Evolutionary conservation across 2,888 invertebrate genomes (phyloP).

Genomic region (Thereva unica): DNA sequence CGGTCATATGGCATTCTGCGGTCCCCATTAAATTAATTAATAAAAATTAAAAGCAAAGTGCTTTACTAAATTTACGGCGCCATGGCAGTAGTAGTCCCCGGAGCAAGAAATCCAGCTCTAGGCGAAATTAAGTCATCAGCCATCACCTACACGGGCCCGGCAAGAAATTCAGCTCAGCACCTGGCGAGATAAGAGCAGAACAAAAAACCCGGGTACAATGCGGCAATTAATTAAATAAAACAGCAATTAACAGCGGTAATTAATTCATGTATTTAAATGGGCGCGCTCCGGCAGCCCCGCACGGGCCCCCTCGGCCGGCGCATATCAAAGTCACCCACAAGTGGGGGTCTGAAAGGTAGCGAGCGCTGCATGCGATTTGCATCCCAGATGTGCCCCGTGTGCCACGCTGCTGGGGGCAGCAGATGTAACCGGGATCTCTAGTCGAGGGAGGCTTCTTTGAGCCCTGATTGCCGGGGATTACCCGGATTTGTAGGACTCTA

Average conservation of each 20-base stretch:
- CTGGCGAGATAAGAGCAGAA: conserved; percentile 11
- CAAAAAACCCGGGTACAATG: conserved; percentile 24
- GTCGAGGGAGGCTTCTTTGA: conserved; percentile 14
- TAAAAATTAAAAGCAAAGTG: no score
- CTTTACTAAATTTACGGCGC: no score
- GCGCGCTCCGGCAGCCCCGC: conserved; percentile 4
- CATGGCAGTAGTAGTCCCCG: no score
- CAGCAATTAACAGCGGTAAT: conserved; percentile 32
- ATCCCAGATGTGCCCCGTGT: conserved; percentile 13
- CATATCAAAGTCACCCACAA: conserved; percentile 6
- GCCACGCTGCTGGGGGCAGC: conserved; percentile 4
- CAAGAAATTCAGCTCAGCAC: conserved; percentile 18
- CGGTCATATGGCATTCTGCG: no score
- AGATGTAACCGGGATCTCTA: conserved; percentile 8
- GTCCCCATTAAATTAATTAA: no score
- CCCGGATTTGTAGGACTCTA: conserved; percentile 25
- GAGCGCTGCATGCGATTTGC: conserved; percentile 28
- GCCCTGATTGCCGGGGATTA: conserved; percentile 27
- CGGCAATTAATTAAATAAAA: conserved; percentile 34
- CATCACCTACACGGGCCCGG: not conserved
- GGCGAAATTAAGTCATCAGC: conserved; percentile 12
- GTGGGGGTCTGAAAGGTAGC: conserved; percentile 18
- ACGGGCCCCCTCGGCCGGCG: not conserved
- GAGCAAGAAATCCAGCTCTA: not conserved
- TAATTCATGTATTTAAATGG: conserved; percentile 24